phyloP scores from a whole-genome alignment of 2,113 vertebrate species.

The Petaurus breviceps region DNA sequence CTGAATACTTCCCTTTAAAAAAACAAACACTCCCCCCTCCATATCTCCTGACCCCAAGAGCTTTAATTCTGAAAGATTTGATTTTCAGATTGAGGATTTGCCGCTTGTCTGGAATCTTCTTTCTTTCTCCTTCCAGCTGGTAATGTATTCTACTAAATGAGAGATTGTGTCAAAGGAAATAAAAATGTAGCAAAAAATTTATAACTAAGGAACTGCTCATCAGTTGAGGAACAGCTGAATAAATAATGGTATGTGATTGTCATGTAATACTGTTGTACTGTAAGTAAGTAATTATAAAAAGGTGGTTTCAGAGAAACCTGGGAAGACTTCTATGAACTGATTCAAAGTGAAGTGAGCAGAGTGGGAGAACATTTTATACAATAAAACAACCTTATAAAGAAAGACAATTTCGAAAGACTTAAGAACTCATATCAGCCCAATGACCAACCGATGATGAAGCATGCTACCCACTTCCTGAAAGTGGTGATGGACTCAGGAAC shows the following conservation, averaged over 20 bases:
- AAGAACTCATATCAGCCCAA: not conserved
- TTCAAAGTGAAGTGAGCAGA: not conserved
- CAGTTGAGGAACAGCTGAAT: not conserved
- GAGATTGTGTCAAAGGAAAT: constrained; percentile 1
- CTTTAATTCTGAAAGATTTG: not conserved
- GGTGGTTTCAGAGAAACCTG: not conserved
- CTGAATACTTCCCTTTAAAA: not conserved
- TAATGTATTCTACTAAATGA: not conserved
- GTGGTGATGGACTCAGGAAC: not conserved
- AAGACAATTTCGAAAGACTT: not conserved
- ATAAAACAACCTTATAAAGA: not conserved
- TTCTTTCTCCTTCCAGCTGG: not conserved
- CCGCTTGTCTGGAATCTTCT: not conserved
- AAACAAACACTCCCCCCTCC: not conserved
- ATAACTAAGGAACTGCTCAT: not conserved
- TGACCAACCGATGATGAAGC: not conserved
- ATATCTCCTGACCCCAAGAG: not conserved
- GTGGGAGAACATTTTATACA: not conserved
- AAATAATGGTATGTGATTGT: not conserved
- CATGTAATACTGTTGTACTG: not conserved
- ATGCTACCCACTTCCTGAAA: not conserved
- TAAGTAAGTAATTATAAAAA: not conserved
- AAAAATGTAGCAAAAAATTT: not conserved
- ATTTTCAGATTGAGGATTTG: constrained; percentile 11
- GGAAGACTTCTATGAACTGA: not conserved